Evolutionary conservation across 2,888 invertebrate genomes (phyloP).

Genomic region (Agonopterix alstromeriana): DNA sequence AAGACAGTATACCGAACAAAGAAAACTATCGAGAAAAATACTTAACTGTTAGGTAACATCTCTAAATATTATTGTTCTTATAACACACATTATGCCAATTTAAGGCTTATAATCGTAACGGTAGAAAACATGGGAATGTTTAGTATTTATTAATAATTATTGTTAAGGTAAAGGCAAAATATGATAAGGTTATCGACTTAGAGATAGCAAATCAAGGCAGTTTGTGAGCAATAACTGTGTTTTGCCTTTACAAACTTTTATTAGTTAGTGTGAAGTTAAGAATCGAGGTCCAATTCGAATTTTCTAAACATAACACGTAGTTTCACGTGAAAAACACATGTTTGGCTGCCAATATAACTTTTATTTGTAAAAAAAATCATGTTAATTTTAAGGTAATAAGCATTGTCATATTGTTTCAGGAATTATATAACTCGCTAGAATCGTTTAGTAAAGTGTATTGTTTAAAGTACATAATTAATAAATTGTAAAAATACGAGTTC

Average conservation of each 20-base stretch:
- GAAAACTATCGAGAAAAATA: too few species aligned
- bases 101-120: too few species aligned
- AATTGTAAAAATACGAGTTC: conserved; percentile 43
- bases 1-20: too few species aligned
- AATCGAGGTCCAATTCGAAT: conserved; percentile 73
- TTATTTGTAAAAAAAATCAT: conserved; percentile 64
- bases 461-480: conserved; percentile 67
- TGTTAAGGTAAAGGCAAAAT: too few species aligned
- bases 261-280: conserved; percentile 59
- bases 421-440: conserved; percentile 70
- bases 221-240: not conserved
- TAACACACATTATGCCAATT: too few species aligned
- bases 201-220: too few species aligned
- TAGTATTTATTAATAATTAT: too few species aligned
- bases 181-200: too few species aligned
- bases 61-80: too few species aligned
- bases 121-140: too few species aligned
- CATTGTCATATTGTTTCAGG: conserved; percentile 62
- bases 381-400: conserved; percentile 63
- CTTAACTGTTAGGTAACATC: too few species aligned
- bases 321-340: conserved; percentile 43
- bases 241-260: not conserved
- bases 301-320: conserved; percentile 52
- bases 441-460: conserved; percentile 69
- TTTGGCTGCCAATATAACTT: conserved; percentile 47